Evolutionary conservation across 1,140 invertebrate genomes (phyloP).

Genomic region (Uloborus diversus): DNA sequence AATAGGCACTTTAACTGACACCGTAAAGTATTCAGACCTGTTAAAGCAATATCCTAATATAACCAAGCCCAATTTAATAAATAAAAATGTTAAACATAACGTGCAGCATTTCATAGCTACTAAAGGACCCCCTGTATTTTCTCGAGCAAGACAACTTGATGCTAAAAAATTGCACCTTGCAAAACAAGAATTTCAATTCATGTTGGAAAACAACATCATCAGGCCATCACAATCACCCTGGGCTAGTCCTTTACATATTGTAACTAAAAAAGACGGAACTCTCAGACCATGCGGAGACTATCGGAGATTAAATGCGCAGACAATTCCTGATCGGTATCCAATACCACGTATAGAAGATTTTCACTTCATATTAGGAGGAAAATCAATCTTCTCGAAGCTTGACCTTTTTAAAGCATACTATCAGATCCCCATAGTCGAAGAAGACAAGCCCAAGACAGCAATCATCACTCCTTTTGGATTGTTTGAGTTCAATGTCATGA

Average conservation of each 20-base stretch:
- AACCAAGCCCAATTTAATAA: not conserved
- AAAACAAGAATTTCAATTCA: slow-evolving; percentile 20
- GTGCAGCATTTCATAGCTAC: not conserved
- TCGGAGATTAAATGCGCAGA: slow-evolving; percentile 55
- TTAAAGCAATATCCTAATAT: not conserved
- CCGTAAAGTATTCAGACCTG: not conserved
- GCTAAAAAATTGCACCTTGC: not conserved
- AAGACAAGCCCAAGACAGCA: slow-evolving; percentile 64
- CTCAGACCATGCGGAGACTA: slow-evolving; percentile 59
- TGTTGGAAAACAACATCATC: slow-evolving; percentile 4
- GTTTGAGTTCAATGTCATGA: slow-evolving; percentile 61
- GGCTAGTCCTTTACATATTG: slow-evolving; percentile 59
- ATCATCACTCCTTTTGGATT: slow-evolving; percentile 62
- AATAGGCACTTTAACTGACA: not conserved
- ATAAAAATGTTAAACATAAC: not conserved
- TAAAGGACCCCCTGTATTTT: slow-evolving; percentile 5
- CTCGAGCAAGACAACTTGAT: slow-evolving; percentile 5
- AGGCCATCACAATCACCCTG: not conserved
- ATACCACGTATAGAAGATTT: slow-evolving; percentile 60
- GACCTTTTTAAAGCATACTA: slow-evolving; percentile 58
- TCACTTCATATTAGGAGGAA: not conserved
- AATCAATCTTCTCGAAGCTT: slow-evolving; percentile 58
- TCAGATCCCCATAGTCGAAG: slow-evolving; percentile 59
- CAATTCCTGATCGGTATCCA: slow-evolving; percentile 58
- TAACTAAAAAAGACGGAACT: slow-evolving; percentile 56